phyloP scores from a whole-genome alignment of 2,888 invertebrate species.

The Drosophila lutescens region DNA sequence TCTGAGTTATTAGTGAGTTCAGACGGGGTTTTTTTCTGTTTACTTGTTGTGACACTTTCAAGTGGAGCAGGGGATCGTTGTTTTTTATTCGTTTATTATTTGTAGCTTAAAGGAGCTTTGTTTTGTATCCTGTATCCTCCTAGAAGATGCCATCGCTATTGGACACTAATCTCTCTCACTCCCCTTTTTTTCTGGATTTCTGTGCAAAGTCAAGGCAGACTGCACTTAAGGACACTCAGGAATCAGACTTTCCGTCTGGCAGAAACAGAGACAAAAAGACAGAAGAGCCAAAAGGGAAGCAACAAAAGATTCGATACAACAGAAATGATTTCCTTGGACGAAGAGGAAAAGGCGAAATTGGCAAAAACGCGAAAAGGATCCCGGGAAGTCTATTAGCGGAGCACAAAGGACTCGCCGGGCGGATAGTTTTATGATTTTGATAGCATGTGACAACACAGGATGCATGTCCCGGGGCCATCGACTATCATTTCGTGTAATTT shows the following conservation, averaged over 20 bases:
- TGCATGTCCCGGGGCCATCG: constrained; percentile 53
- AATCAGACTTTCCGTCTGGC: constrained; percentile 44
- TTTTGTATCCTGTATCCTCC: constrained; percentile 10
- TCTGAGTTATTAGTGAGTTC: constrained; percentile 67
- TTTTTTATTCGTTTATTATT: constrained; percentile 58
- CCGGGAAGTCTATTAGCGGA: constrained; percentile 71
- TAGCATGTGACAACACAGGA: constrained; percentile 71
- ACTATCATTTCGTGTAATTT: neutral
- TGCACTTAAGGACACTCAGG: constrained; percentile 65
- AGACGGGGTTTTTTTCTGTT: constrained; percentile 36
- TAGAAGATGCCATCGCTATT: constrained; percentile 45
- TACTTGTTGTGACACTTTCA: constrained; percentile 70
- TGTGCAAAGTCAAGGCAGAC: constrained; percentile 47
- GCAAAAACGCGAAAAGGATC: constrained; percentile 57
- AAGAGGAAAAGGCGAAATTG: constrained; percentile 65
- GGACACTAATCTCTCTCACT: constrained; percentile 60
- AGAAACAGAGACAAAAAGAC: constrained; percentile 48
- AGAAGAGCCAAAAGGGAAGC: constrained; percentile 59
- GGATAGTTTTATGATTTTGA: constrained; percentile 79
- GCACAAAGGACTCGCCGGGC: constrained; percentile 61
- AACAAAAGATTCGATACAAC: constrained; percentile 75
- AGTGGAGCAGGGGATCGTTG: constrained; percentile 20
- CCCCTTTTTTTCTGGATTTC: neutral
- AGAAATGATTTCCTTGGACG: constrained; percentile 75
- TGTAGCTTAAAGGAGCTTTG: constrained; percentile 37